phyloP scores from a whole-genome alignment of 2,113 vertebrate species.

The Pithys albifrons region DNA sequence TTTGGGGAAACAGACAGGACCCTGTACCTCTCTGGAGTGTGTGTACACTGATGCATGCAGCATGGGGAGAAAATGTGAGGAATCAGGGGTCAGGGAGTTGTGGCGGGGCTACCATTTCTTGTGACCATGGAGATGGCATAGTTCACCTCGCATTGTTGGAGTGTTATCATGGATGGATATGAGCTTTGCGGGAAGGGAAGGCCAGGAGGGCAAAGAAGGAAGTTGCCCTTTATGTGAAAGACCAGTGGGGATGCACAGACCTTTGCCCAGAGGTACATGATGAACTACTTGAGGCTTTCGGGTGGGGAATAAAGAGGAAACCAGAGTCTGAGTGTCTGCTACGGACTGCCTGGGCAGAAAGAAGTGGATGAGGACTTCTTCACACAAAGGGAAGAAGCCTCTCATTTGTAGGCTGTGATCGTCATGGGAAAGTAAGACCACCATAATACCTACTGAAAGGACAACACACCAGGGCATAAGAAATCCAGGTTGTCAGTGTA shows the following conservation, averaged over 20 bases:
- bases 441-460: not conserved
- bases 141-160: not conserved
- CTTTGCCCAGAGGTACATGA: not conserved
- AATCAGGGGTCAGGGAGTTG: not conserved
- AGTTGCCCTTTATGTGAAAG: not conserved
- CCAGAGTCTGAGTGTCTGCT: not conserved
- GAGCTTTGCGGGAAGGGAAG: not conserved
- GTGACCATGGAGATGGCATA: no score
- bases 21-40: not conserved
- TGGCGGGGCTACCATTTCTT: not conserved
- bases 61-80: not conserved
- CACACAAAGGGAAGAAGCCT: not conserved
- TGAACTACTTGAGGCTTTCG: not conserved
- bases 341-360: not conserved
- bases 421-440: not conserved
- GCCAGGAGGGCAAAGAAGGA: not conserved
- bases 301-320: not conserved
- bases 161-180: not conserved
- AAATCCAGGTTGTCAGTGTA: not conserved
- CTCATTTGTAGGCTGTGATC: not conserved
- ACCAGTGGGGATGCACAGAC: not conserved
- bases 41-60: rapidly evolving
- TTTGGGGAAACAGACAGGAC: not conserved
- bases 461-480: not conserved
- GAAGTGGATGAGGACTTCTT: not conserved